Base-by-base conservation (phyloP, 2,888 invertebrate genomes). In the Chloromyia formosa region DNA sequence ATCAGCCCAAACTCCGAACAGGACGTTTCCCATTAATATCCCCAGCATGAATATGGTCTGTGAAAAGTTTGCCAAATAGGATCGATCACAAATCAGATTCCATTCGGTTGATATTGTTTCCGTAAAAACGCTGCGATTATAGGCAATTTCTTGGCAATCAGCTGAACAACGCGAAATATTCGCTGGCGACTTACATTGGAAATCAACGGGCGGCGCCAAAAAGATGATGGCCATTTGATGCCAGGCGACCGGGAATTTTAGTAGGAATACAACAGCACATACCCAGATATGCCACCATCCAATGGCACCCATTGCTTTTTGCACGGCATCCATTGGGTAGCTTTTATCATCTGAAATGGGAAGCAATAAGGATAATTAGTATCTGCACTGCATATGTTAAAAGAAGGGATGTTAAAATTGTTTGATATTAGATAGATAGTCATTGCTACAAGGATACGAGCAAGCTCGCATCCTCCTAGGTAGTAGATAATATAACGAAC, bases 241-340 rank as follows among this genome's bases (percentile, higher is more conserved):
- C 93, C 93, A 94, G 0, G 93, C 93, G 0, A 92, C 91, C 0
- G 93, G 93, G 80, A 93, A 92, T 83, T 93, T 93, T 73, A 91
- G 89, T 10, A 92, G 85, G 78, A 91, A 91, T 49, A 93, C 88
- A 0, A 91, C 88, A 64, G 89, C 84, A 78, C 92, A 92, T 72
- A 93, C 88, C 86, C 90, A 88, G 77, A 93, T 87, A 81, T 94
- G 93, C 92, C 93, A 94, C 80, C 88, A 88, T 5, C 93, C 92
- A 74, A 93, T 88, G 40, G 89, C 88, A 0, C 93, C 93, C 77
- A 93, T 91, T 1, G 90, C 88, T 79, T 88, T 89, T 45, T 91
- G 89, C 16, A 93, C 86, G 0, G 90, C 89, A 81, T 93, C 93
- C 90, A 54, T 54, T 10, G 22, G 5, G 0, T 81, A 79, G 45